Percentiles rank a stretch among this genome's conserved stretches.
Conservation (phyloP, 2,888 invertebrate genomes). For the Thymelicus acteon region DNA sequence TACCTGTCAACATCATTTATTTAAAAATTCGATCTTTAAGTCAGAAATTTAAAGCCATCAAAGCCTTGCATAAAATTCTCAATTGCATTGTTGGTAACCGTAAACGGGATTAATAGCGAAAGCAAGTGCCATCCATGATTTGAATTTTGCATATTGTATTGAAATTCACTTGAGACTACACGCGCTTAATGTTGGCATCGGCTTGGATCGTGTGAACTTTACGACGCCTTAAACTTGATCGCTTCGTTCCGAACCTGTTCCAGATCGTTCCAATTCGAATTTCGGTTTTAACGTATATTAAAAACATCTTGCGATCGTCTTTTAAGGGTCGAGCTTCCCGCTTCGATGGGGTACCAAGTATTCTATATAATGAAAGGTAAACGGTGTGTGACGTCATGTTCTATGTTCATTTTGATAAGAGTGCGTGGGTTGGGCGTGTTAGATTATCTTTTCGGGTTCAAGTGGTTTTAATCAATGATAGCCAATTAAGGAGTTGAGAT, state of each 20-base stretch:
- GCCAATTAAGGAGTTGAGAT: no score
- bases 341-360: not conserved
- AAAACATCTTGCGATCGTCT: not conserved
- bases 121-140: not conserved
- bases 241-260: not conserved
- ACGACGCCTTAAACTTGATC: constrained; percentile 10
- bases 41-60: no score
- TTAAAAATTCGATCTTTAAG: no score
- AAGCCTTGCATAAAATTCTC: no score
- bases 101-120: no score
- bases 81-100: no score
- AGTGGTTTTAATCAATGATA: no score
- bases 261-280: constrained; percentile 1
- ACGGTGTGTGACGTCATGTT: not conserved
- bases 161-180: not conserved
- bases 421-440: no score
- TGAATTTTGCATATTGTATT: not conserved
- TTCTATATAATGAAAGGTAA: not conserved
- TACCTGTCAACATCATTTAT: no score
- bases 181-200: constrained; percentile 3
- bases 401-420: not conserved
- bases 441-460: no score
- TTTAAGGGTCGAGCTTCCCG: not conserved
- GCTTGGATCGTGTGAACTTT: not conserved
- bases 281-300: constrained; percentile 3